A percentile compares a stretch with the other conserved stretches of the same genome.
Evolutionary conservation across 2,888 invertebrate species (phyloP).

Genomic region (Acanthosepion lycidas): DNA sequence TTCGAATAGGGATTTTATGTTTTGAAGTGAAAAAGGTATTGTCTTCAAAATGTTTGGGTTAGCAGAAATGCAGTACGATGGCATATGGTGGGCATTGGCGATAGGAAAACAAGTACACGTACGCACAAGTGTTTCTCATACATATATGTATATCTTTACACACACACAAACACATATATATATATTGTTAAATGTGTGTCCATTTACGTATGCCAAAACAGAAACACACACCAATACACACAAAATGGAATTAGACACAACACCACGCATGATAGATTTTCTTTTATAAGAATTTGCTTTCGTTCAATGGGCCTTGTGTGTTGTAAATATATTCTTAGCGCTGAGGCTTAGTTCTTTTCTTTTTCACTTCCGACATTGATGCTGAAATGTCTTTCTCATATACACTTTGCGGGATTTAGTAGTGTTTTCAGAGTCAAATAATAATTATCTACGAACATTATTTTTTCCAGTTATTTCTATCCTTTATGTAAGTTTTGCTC

Average conservation of each 20-base stretch:
- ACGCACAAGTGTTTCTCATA: neutral
- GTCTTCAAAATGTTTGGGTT: neutral
- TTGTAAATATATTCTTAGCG: no score
- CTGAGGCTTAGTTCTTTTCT: no score
- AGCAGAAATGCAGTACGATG: neutral
- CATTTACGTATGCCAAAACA: neutral
- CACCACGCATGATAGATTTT: no score
- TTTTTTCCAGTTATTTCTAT: no score
- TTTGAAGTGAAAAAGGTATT: neutral
- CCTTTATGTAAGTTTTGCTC: no score
- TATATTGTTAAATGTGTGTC: neutral
- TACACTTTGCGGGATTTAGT: no score
- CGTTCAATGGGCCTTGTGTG: no score
- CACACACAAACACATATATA: neutral
- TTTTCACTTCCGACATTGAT: no score
- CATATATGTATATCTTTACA: neutral
- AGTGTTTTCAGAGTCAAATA: no score
- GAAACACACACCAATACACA: neutral
- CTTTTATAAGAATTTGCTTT: no score
- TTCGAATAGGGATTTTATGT: neutral
- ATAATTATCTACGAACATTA: no score
- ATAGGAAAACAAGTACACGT: neutral
- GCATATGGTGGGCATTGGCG: neutral
- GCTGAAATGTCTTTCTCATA: no score
- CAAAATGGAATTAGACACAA: neutral